Base-by-base conservation (phyloP, 1,140 invertebrate species). In the Ylistrum balloti region DNA sequence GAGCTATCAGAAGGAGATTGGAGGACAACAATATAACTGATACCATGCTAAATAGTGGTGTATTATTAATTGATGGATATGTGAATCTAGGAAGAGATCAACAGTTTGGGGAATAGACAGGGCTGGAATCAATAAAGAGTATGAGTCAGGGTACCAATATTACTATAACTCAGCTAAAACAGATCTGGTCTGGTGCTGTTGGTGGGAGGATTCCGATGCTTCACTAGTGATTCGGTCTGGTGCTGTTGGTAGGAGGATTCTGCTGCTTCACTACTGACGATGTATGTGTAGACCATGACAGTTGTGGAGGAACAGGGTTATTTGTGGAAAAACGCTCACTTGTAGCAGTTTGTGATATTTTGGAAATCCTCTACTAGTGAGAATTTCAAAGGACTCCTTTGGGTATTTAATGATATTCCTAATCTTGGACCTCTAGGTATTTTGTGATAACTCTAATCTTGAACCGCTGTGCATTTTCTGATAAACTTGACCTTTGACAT, bases 41-140 rank as follows among this genome's bases (percentile, higher is more conserved):
- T 74, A 74, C 5, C n/a, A 74, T 22, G 56, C 56, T 74, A 74
- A 74, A 28, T 1, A 17, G 56, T 28, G n/a, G 22, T 74, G 56
- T 74, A 74, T 74, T 74, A 74, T 74, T 74, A 74, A 74, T 74
- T n/a, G 56, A 74, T 74, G 56, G 56, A 17, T 9, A n/a, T 74
- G 56, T 9, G 56, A 28, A 74, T 74, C 22, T n/a, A n/a, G 22
- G 56, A n/a, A 74, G 56, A 74, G 56, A 74, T 74, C 56, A 74
- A 74, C 56, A 74, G 56, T 74, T 74, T 74, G 56, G 56, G 56
- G 56, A 74, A 74, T 74, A 74, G 17, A n/a, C 28, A n/a, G 0
- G 9, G 56, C 22, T 74, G 56, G n/a, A 74, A 74, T 74, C 56
- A 74, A 74, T 74, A 74, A 74, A 28, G 56, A 74, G 22, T 1